phyloP scores from a whole-genome alignment of 2,797 vertebrate genomes.

The Anguilla marmorata region DNA sequence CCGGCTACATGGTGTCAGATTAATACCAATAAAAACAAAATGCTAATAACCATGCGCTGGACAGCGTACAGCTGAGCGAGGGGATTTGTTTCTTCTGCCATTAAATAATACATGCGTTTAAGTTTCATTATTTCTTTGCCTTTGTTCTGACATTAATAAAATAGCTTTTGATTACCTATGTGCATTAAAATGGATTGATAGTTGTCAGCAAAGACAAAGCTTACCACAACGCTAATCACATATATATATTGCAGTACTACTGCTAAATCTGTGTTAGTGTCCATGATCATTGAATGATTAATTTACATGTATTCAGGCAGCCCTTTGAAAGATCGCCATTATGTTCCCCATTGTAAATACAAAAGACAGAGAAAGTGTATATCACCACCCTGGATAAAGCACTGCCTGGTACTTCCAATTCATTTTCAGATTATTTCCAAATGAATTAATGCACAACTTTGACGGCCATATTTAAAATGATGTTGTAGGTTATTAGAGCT shows the following conservation, averaged over 20 bases:
- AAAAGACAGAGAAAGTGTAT: neutral
- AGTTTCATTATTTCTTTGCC: neutral
- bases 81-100: neutral
- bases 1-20: neutral
- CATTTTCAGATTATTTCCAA: slow-evolving; percentile 14
- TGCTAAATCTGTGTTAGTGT: neutral
- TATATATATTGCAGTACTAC: neutral
- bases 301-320: neutral
- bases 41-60: neutral
- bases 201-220: neutral
- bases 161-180: neutral
- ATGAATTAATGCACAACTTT: neutral
- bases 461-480: slow-evolving; percentile 14
- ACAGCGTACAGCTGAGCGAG: neutral
- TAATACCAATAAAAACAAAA: neutral
- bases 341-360: neutral
- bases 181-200: neutral
- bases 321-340: neutral
- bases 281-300: neutral
- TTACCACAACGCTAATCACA: neutral
- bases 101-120: neutral
- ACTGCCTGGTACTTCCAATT: neutral
- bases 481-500: neutral
- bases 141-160: neutral
- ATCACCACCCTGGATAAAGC: neutral